Evolutionary conservation across 2,888 invertebrate species (phyloP).

Genomic region (Gonocerus acuteangulatus): DNA sequence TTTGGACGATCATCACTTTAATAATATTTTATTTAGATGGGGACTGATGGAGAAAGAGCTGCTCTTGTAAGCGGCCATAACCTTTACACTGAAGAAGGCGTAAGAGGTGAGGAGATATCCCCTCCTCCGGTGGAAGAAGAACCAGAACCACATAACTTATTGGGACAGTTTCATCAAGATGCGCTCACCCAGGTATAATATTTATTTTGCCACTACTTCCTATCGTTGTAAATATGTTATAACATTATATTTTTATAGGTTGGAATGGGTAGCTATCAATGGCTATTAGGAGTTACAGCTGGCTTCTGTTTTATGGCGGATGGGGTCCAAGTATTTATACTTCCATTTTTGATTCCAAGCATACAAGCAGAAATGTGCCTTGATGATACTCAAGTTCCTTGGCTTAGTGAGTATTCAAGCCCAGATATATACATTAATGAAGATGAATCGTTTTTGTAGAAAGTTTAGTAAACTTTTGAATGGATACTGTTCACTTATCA

Average conservation of each 20-base stretch:
- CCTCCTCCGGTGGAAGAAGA: slow-evolving; percentile 10
- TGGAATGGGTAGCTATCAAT: slow-evolving; percentile 33
- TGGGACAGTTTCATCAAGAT: slow-evolving; percentile 33
- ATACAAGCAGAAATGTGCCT: slow-evolving; percentile 33
- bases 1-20: too few relatives aligned
- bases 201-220: not conserved
- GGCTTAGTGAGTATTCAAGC: slow-evolving; percentile 27
- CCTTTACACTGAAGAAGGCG: slow-evolving; percentile 28
- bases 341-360: slow-evolving; percentile 29
- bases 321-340: slow-evolving; percentile 31
- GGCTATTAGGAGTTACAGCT: slow-evolving; percentile 26
- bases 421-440: too few relatives aligned
- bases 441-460: too few relatives aligned
- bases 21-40: too few relatives aligned
- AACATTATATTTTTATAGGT: slow-evolving; percentile 25
- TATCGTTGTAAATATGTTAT: not conserved
- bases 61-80: slow-evolving; percentile 32
- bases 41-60: slow-evolving; percentile 31
- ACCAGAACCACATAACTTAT: slow-evolving; percentile 27
- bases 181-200: slow-evolving; percentile 29
- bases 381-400: slow-evolving; percentile 23
- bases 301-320: slow-evolving; percentile 34
- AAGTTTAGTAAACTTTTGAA: too few relatives aligned
- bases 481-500: too few relatives aligned
- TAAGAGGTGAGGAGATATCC: slow-evolving; percentile 17